Evolutionary conservation across 2,113 vertebrate species (phyloP).

Genomic region (Pachycephala philippinensis): DNA sequence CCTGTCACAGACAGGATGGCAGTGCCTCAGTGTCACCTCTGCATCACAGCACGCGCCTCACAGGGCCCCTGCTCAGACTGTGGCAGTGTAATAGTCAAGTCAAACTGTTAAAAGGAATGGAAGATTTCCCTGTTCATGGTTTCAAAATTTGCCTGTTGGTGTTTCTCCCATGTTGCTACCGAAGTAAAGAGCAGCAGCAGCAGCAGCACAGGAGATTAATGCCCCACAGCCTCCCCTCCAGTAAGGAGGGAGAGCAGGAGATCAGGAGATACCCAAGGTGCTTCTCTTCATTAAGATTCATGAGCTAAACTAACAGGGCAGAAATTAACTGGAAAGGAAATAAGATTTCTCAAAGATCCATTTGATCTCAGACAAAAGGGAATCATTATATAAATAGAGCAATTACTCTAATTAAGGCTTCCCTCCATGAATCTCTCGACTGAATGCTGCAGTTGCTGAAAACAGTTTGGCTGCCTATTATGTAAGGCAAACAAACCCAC

Average conservation of each 20-base stretch:
- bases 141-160: background rate
- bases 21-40: background rate
- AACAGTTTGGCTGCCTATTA: slow-evolving; percentile 32
- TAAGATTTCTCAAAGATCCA: slow-evolving; percentile 56
- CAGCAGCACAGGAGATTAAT: background rate
- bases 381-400: slow-evolving; percentile 65
- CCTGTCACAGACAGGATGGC: rapidly evolving
- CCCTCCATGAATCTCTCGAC: background rate
- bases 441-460: slow-evolving; percentile 41
- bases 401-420: slow-evolving; percentile 69
- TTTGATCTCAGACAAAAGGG: slow-evolving; percentile 55
- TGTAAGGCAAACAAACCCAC: slow-evolving; percentile 30
- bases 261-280: background rate
- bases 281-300: slow-evolving; percentile 31
- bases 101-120: background rate
- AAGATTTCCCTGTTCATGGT: background rate
- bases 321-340: slow-evolving; percentile 48
- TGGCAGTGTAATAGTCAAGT: background rate
- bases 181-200: background rate
- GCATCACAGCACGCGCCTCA: background rate
- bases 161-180: background rate
- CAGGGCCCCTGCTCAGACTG: background rate
- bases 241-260: background rate
- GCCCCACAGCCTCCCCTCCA: background rate
- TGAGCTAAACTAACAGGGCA: slow-evolving; percentile 40